Evolutionary conservation across 2,113 vertebrate genomes (phyloP), one percentile per base, ranked within the genome.

Genomic region (Pygoscelis antarcticus): DNA sequence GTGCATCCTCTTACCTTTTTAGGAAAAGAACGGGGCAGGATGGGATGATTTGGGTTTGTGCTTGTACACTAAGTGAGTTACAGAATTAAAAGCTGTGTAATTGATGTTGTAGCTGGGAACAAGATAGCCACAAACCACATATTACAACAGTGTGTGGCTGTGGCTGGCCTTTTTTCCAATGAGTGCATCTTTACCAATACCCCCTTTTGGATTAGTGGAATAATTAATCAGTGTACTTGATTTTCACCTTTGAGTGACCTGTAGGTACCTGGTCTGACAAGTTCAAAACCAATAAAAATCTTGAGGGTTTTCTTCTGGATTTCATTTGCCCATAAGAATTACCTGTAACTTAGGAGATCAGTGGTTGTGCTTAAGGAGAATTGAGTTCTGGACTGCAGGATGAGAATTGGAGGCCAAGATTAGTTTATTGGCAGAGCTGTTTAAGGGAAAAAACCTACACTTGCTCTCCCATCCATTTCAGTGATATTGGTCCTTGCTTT

Each of bases 401-500:
- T 78, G 72, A 72, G 54, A 92, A 51, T 8, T 84, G 44, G 57
- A 83, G 38, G 62, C 54, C 54, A 30, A 32, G 58, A 32, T 79
- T 71, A 79, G 20, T 76, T 95, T 87, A 61, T n/a, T 82, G 58
- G 52, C 58, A 77, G 84, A 91, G 32, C 74, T 84, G 7, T 49
- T 93, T 62, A 36, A 21, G 10, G 8, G 29, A 57, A 83, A 58
- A 79, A 49, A n/a, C 3, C 60, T 55, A 10, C 5, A 2, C 49
- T 84, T 82, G 52, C 52, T 83, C 46, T 92, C 70, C 66, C 57
- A 82, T 49, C 86, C 34, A 11, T 82, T 84, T 87, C 70, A 55
- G 32, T 72, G 58, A 34, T 74, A 55, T 40, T 87, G 15, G 15
- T 79, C 87, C 70, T 54, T 94, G 70, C 62, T 88, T 93, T 94